Conservation (phyloP, 2,888 invertebrate genomes). For the Lasiommata megera region DNA sequence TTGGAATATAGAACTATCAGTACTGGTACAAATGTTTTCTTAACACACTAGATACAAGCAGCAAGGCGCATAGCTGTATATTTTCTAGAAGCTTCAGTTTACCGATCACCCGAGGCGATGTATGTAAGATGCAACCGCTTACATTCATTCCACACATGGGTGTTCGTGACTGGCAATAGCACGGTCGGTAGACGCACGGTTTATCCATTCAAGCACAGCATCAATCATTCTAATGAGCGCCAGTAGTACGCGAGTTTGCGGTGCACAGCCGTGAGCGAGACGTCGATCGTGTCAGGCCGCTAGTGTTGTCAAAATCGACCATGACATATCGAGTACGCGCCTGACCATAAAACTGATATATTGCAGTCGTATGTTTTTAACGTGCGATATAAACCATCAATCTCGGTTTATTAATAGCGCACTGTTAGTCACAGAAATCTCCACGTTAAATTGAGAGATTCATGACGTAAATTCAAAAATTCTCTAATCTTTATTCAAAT, state of each 20-base stretch:
- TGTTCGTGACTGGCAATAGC: constrained; percentile 55
- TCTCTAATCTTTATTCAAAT: too few relatives aligned
- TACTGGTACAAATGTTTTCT: too few relatives aligned
- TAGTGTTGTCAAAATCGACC: constrained; percentile 47
- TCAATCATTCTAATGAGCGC: constrained; percentile 79
- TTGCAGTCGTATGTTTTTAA: too few relatives aligned
- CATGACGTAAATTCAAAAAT: too few relatives aligned
- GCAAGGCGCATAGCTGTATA: too few relatives aligned
- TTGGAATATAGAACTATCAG: too few relatives aligned
- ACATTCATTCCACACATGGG: constrained; percentile 40
- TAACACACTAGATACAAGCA: too few relatives aligned
- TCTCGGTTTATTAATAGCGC: too few relatives aligned
- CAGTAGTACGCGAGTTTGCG: constrained; percentile 47
- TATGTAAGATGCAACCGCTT: neutral
- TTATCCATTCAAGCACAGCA: constrained; percentile 72
- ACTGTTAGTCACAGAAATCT: too few relatives aligned
- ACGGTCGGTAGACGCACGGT: constrained; percentile 51
- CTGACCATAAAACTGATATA: too few relatives aligned
- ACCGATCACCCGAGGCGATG: neutral
- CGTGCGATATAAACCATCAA: too few relatives aligned
- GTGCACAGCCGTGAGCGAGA: constrained; percentile 40
- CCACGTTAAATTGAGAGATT: too few relatives aligned
- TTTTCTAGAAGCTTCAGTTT: neutral
- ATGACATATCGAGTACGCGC: constrained; percentile 15
- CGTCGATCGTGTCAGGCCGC: constrained; percentile 48